Conservation (phyloP, 2,888 invertebrate genomes). For the Capitulum mitella region DNA sequence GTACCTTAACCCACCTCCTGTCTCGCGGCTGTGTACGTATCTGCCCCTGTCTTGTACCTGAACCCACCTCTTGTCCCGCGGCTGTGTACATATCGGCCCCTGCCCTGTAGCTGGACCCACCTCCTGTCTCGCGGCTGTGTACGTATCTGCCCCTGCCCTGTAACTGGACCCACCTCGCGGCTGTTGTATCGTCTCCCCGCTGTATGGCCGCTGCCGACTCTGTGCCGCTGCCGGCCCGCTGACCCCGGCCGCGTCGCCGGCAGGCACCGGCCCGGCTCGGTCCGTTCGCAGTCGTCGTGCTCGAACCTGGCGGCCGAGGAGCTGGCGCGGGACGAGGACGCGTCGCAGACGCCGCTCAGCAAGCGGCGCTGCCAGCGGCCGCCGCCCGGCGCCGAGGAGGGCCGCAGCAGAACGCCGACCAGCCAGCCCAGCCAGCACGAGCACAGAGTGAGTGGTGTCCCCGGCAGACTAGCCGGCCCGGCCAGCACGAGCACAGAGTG, state of each 20-base stretch:
- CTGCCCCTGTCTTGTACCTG: no score
- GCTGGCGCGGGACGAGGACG: neutral
- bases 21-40: no score
- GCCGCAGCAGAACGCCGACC: neutral
- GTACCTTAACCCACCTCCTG: no score
- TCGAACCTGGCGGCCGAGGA: neutral
- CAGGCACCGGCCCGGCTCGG: constrained; percentile 9
- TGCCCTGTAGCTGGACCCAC: no score
- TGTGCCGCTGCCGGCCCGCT: no score
- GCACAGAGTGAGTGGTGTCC: neutral
- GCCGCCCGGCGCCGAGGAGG: neutral
- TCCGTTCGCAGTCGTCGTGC: neutral
- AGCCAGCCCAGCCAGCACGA: neutral
- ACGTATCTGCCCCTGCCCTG: no score
- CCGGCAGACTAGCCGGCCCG: no score
- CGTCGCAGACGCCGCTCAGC: neutral
- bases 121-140: no score
- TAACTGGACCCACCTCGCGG: no score
- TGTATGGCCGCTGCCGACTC: neutral
- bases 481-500: neutral
- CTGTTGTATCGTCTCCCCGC: neutral
- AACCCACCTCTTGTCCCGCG: no score
- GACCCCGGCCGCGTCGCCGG: no score
- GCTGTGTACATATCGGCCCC: no score
- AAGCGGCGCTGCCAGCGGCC: neutral